Percentiles rank a stretch among this genome's conserved stretches.
These are phyloP conservation scores for Leptopilina drosophilae DNA, from an alignment of 2,888 invertebrate genomes.

Conservation along the genomic window DNA sequence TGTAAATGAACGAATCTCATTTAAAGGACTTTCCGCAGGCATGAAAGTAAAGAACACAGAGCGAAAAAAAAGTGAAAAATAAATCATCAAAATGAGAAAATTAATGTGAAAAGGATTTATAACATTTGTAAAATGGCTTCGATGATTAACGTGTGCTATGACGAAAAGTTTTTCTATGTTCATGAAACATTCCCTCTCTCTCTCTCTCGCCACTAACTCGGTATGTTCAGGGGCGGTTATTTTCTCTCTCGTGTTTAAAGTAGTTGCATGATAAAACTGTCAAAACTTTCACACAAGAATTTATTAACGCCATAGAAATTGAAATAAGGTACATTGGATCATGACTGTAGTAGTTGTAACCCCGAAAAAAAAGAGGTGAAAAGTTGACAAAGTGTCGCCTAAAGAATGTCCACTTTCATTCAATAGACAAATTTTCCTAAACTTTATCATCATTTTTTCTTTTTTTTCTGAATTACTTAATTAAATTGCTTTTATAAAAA, in stretches of 20 bases:
- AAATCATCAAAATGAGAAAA: not conserved
- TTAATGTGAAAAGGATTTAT: conserved; percentile 22
- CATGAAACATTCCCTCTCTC: not conserved
- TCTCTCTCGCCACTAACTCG: too few species aligned
- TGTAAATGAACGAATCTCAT: conserved; percentile 1
- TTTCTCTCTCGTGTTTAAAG: conserved; percentile 15
- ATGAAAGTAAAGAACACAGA: too few species aligned
- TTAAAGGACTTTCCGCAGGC: not conserved
- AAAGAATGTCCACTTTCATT: not conserved
- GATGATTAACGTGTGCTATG: conserved; percentile 40
- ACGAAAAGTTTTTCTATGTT: conserved; percentile 31
- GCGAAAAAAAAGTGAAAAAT: too few species aligned
- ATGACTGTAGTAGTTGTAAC: conserved; percentile 1
- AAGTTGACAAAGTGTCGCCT: conserved; percentile 11
- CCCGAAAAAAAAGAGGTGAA: not conserved
- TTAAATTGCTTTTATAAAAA: too few species aligned
- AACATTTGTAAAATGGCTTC: conserved; percentile 24
- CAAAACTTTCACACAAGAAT: conserved; percentile 33
- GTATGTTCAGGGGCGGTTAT: conserved; percentile 9
- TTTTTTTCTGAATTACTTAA: not conserved
- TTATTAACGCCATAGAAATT: conserved; percentile 36
- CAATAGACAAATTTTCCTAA: not conserved
- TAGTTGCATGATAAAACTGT: conserved; percentile 40
- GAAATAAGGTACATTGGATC: conserved; percentile 38
- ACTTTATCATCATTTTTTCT: not conserved